Evolutionary conservation across 2,888 invertebrate species (phyloP), one percentile per base, ranked within the genome.

Genomic region (Eristalinus aeneus): DNA sequence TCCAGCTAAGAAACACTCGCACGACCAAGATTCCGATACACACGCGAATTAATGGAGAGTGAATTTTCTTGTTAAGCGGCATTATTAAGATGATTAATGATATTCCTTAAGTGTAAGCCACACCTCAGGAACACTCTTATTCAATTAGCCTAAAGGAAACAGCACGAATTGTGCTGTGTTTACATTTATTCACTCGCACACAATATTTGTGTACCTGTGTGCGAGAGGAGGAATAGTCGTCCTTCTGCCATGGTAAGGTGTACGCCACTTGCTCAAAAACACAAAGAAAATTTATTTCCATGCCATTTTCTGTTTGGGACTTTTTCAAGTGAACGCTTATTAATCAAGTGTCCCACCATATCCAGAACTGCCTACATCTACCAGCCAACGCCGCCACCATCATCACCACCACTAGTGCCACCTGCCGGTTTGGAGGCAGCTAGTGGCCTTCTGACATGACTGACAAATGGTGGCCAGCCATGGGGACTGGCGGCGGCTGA

Each of bases 41-140:
- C 36, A 64, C 34, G 63, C 58, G 39, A 65, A 65, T 71, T 79
- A 63, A 75, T 77, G 64, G 67, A 39, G 73, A 86, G 76, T 86
- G 81, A 73, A 73, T 81, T 77, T 60, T 31, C 73, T 67, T 82
- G 82, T 86, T 82, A 71, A 82, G 86, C 73, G 74, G 71, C 69
- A 72, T 86, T 86, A 82, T 86, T 82, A 82, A 82, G 46, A 86
- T 86, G 86, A 86, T 86, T 82, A 86, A 86, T 71, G 74, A 61
- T 39, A 65, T 34, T 53, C 20, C 61, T 61, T 71, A 82, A 74
- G 86, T 86, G 86, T 86, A 82, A 77, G 82, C 81, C 86, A 86
- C 86, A 86, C 86, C 86, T 86, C 61, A 61, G 61, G 74, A 82
- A 86, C 77, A 71, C 77, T 86, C 82, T 86, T 74, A 86, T 86